These are phyloP conservation scores for Poecilia velifera DNA, from an alignment of 2,797 vertebrate species.

Conservation along the genomic window DNA sequence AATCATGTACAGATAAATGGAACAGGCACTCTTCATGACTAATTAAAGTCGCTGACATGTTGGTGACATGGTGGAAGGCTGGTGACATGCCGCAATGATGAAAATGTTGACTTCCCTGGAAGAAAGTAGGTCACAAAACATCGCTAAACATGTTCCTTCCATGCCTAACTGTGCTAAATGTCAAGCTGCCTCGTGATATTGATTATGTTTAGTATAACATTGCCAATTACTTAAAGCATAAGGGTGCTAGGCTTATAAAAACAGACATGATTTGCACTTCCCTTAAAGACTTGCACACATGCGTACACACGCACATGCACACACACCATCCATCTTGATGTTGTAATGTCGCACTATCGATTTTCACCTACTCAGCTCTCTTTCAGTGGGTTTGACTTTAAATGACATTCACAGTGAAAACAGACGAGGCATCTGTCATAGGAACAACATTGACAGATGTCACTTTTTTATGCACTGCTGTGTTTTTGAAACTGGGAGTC, in stretches of 20 bases:
- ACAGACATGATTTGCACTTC: slow-evolving; percentile 2
- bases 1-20: slow-evolving; percentile 67
- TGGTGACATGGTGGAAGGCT: slow-evolving; percentile 70
- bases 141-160: slow-evolving; percentile 71
- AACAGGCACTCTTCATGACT: slow-evolving; percentile 73
- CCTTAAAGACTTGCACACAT: neutral
- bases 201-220: slow-evolving; percentile 5
- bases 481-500: slow-evolving; percentile 20
- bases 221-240: slow-evolving; percentile 19
- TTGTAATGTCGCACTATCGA: slow-evolving; percentile 27
- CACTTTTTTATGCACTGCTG: slow-evolving; percentile 22
- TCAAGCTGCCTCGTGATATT: slow-evolving; percentile 42
- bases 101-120: slow-evolving; percentile 67
- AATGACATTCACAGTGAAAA: slow-evolving; percentile 22
- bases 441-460: slow-evolving; percentile 23
- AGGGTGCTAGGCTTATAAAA: slow-evolving; percentile 9
- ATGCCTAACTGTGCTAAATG: slow-evolving; percentile 56
- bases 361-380: slow-evolving; percentile 33
- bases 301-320: slow-evolving; percentile 9
- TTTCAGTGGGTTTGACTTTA: slow-evolving; percentile 32
- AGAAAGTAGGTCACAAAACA: slow-evolving; percentile 75
- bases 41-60: slow-evolving; percentile 76
- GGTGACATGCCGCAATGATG: slow-evolving; percentile 65
- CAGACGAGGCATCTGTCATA: slow-evolving; percentile 18
- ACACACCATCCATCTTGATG: slow-evolving; percentile 11